A percentile compares a stretch with the other conserved stretches of the same genome.
Conservation (phyloP, 1,140 invertebrate species). For the Andrena cerasifolii region DNA sequence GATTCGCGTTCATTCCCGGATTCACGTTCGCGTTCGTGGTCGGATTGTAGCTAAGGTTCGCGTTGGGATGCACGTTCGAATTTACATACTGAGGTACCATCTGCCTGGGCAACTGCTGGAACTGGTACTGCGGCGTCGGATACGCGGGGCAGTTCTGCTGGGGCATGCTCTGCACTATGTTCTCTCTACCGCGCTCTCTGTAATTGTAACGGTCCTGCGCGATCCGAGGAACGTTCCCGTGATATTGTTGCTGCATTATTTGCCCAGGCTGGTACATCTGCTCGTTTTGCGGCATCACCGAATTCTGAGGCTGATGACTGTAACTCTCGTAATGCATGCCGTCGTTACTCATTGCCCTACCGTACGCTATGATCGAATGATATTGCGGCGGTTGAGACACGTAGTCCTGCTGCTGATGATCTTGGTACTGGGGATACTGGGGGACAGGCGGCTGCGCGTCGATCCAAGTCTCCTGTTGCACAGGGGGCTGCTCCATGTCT, state of each 20-base stretch:
- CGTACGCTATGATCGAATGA: slow-evolving; percentile 57
- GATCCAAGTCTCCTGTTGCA: slow-evolving; percentile 73
- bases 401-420: slow-evolving; percentile 67
- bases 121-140: slow-evolving; percentile 70
- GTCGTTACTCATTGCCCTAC: slow-evolving; percentile 47
- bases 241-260: slow-evolving; percentile 57
- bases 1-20: slow-evolving; percentile 50
- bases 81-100: slow-evolving; percentile 72
- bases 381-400: slow-evolving; percentile 61
- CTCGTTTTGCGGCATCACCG: slow-evolving; percentile 63
- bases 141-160: slow-evolving; percentile 71
- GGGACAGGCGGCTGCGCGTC: slow-evolving; percentile 72
- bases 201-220: slow-evolving; percentile 59
- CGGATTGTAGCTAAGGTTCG: slow-evolving; percentile 47
- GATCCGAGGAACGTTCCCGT: slow-evolving; percentile 50
- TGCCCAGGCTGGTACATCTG: slow-evolving; percentile 64
- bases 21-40: slow-evolving; percentile 45
- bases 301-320: slow-evolving; percentile 50
- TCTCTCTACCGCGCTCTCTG: slow-evolving; percentile 58
- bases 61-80: slow-evolving; percentile 63
- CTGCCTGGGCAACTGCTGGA: slow-evolving; percentile 70
- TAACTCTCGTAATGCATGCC: slow-evolving; percentile 58
- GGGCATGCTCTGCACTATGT: slow-evolving; percentile 49
- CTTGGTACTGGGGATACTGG: slow-evolving; percentile 70
- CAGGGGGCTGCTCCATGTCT: slow-evolving; percentile 81